Evolutionary conservation across 2,797 vertebrate species (phyloP), one percentile per base, ranked within the genome.

Genomic region (Lutjanus campechanus): DNA sequence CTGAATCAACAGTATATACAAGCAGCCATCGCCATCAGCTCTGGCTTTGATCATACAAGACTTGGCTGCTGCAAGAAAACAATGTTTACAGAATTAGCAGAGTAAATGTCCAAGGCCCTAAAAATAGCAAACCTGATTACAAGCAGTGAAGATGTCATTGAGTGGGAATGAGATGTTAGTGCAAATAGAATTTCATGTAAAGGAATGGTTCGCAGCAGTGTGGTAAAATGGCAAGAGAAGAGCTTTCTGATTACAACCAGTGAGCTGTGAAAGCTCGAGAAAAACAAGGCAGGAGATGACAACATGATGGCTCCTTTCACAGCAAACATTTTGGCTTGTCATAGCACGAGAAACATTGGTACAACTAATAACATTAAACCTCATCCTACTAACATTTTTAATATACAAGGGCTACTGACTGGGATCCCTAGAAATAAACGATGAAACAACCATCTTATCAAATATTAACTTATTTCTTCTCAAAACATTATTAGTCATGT

Each of bases 1-100:
- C 93, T 94, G 93, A 95, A 94, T 95, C 94, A 95, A 95, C 94
- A 94, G 82, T 85, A 91, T 87, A 85, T 88, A 87, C 83, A 88
- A 86, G 85, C 87, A 84, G 85, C 88, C 65, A 89, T 89, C 60
- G 73, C 75, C 84, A 67, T 83, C 84, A 82, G 82, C 85, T 78
- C 75, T 81, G 69, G 87, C 92, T 94, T 93, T 93, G 91, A 94
- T 94, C 92, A 81, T 51, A 75, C 67, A 63, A 88, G 74, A 89
- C 85, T 85, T 89, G 84, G 81, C 91, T 81, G 83, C 89, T 69
- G 77, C 73, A 70, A 87, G 81, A 89, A 91, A 88, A 87, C 85
- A 72, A 66, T 85, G 85, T 91, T 91, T 88, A 90, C 88, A 91
- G 77, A 89, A 89, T 93, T 91, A 92, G 82, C 61, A 65, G 74